Evolutionary conservation across 2,888 invertebrate species (phyloP), one percentile per base, ranked within the genome.

Genomic region (Tipula unca): DNA sequence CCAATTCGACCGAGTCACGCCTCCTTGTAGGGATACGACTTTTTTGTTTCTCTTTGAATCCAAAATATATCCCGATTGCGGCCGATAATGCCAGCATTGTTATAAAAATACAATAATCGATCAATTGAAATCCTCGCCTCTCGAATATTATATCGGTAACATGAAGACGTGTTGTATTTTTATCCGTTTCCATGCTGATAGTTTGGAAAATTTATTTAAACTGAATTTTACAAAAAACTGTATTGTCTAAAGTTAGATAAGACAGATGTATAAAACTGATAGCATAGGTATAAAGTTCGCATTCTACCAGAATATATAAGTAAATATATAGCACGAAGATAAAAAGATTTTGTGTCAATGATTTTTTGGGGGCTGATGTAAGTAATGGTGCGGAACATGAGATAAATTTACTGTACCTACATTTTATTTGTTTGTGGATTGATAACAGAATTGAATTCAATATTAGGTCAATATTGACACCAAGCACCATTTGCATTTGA

Each of bases 1-100:
- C 93, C 87, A 92, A 92, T 83, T 93, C 92, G 36, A 90, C 90
- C 1, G 85, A 39, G 0, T 29, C 35, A 32, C 83, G 83, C 10
- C 83, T 3, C 10, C 69, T 20, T 25, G 69, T 25, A 8, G 10
- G 0, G 3, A 2, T 13, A 0, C n/a, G 29, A 13, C 32, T 32
- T 83, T n/a, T 83, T 83, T 32, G 83, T 17, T 32, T 29, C 1
- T 35, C 35, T 32, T 83, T 83, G n/a, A n/a, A 32, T 4, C 32
- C 32, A 83, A 32, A 83, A 32, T 83, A 83, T 14, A 83, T 83
- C 1, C 83, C 83, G 17, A 83, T 83, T 83, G 17, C 10, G n/a
- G 32, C 29, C n/a, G 32, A 83, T 32, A 29, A 17, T 0, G n/a
- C 83, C n/a, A 83, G 1, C 83, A 83, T 83, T 14, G 32, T 6